Evolutionary conservation across 2,888 invertebrate species (phyloP), one percentile per base, ranked within the genome.

Genomic region (Polyommatus iphigenia): DNA sequence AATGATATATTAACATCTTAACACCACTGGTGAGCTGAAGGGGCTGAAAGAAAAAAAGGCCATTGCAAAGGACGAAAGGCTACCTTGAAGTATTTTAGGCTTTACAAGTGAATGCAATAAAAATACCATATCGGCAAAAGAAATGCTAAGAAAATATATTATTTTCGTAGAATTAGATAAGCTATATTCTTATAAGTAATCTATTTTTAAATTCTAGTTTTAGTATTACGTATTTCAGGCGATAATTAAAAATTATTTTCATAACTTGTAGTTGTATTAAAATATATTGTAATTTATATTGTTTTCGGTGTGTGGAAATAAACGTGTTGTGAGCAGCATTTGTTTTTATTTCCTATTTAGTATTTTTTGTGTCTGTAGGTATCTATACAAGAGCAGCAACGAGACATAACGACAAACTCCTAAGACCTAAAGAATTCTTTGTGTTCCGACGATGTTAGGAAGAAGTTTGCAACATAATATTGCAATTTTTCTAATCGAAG

Each of bases 221-320:
- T 3, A n/a, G n/a, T 77, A 77, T 54, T 54, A 71, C 13, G 8
- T 24, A 62, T 71, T 77, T 71, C 73, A 24, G 73, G 73, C 73
- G 77, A 36, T 77, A 57, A 77, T 71, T 77, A 59, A 50, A 77
- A 72, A 20, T 24, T 77, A 72, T 77, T 77, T 77, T 77, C 71
- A 13, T 77, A 54, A n/a, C 15, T 57, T 72, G 36, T 71, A 71
- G 20, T 71, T 71, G 50, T 77, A 20, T 36, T 46, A 32, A 36
- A 71, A 54, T 54, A 71, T 32, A 71, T 76, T 76, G 59, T 62
- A 76, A 62, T n/a, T n/a, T n/a, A 71, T 29, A 71, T 10, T 71
- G 72, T 41, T 20, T n/a, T 3, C 7, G n/a, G 15, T 71, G 72
- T 24, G 50, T 73, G 73, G 46, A 50, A 36, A 73, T 73, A 46